Conservation (phyloP, 2,113 vertebrate species). For the Hyperoodon ampullatus region DNA sequence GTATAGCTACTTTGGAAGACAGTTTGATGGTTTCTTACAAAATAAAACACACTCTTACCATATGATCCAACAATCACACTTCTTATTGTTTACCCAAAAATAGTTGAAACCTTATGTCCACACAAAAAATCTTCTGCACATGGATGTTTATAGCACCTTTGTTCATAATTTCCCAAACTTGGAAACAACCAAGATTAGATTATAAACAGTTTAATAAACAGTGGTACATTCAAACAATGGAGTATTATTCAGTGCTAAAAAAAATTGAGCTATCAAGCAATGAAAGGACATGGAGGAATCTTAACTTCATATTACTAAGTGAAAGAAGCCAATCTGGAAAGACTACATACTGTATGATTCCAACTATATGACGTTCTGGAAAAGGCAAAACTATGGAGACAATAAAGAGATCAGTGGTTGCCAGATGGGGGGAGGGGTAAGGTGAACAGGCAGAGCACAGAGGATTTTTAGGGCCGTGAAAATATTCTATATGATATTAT, state of each 20-base stretch:
- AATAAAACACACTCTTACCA: not conserved
- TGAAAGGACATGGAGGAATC: not conserved
- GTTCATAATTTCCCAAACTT: not conserved
- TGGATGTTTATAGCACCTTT: not conserved
- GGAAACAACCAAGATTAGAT: not conserved
- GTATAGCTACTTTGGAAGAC: not conserved
- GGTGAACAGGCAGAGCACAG: not conserved
- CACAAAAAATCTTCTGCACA: not conserved
- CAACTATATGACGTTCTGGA: not conserved
- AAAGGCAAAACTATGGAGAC: not conserved
- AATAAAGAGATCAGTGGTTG: not conserved
- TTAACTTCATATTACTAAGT: not conserved
- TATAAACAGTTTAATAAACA: not conserved
- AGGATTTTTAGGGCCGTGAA: not conserved
- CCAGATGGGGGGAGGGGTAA: not conserved
- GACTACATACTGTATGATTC: not conserved
- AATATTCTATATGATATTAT: not conserved
- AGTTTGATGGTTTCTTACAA: not conserved
- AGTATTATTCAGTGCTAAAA: conserved; percentile 5
- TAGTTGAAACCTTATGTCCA: not conserved
- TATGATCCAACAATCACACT: not conserved
- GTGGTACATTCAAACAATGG: not conserved
- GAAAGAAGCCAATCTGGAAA: not conserved
- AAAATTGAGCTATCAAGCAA: not conserved
- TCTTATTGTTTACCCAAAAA: not conserved